Evolutionary conservation across 2,888 invertebrate genomes (phyloP).

Genomic region (Philonicus albiceps): DNA sequence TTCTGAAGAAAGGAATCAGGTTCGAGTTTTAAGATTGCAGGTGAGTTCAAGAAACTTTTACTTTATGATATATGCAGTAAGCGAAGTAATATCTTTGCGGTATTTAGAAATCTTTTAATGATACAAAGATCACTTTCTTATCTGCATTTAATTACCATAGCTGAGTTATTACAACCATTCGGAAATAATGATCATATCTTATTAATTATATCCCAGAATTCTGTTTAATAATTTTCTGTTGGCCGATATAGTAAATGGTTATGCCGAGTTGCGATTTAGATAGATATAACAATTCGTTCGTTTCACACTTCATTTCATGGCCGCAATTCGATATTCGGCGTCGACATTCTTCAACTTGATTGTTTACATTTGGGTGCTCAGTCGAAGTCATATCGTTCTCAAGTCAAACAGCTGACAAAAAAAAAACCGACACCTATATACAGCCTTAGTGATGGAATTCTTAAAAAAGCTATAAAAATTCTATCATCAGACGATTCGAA

Average conservation of each 20-base stretch:
- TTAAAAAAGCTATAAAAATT: not conserved
- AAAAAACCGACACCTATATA: too few species aligned
- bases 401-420: not conserved
- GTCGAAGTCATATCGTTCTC: not conserved
- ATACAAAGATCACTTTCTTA: too few species aligned
- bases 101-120: not conserved
- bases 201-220: too few species aligned
- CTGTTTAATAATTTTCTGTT: too few species aligned
- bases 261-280: not conserved
- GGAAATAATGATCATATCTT: too few species aligned
- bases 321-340: not conserved
- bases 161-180: too few species aligned
- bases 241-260: too few species aligned
- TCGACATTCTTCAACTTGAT: not conserved
- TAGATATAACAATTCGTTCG: not conserved
- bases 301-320: not conserved
- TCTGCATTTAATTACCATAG: too few species aligned
- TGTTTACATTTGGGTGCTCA: not conserved
- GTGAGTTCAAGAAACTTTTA: conserved; percentile 56
- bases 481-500: not conserved
- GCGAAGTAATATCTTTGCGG: not conserved
- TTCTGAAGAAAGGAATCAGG: conserved; percentile 92
- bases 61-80: not conserved
- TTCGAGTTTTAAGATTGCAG: conserved; percentile 87
- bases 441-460: not conserved